These are phyloP conservation scores for Dinocampus coccinellae DNA, from an alignment of 2,888 invertebrate species.

Conservation along the genomic window DNA sequence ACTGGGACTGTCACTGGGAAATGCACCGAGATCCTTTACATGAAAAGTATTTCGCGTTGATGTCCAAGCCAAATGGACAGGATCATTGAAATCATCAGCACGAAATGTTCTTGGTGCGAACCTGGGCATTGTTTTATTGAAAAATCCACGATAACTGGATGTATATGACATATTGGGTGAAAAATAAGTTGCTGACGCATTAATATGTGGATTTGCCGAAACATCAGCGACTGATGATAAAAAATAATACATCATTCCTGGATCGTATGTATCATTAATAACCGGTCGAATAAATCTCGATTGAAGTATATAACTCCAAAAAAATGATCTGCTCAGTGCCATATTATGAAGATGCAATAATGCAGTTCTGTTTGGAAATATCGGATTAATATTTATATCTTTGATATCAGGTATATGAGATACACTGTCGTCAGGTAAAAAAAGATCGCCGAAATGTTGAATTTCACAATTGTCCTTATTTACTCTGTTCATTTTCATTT, in stretches of 20 bases:
- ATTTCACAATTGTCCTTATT: slow-evolving; percentile 91
- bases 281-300: slow-evolving; percentile 91
- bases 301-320: slow-evolving; percentile 94
- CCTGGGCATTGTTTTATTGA: slow-evolving; percentile 93
- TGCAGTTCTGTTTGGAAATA: slow-evolving; percentile 94
- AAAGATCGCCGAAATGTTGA: slow-evolving; percentile 86
- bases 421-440: slow-evolving; percentile 85
- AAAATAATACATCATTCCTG: slow-evolving; percentile 98
- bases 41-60: slow-evolving; percentile 95
- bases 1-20: slow-evolving; percentile 82
- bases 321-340: slow-evolving; percentile 96
- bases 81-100: slow-evolving; percentile 94
- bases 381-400: slow-evolving; percentile 93
- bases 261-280: slow-evolving; percentile 93
- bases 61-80: slow-evolving; percentile 93
- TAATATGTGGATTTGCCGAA: slow-evolving; percentile 90
- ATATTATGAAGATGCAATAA: slow-evolving; percentile 94
- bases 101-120: slow-evolving; percentile 95
- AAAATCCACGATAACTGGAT: slow-evolving; percentile 93
- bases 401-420: slow-evolving; percentile 95
- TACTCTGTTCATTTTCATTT: slow-evolving; percentile 85
- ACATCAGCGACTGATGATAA: slow-evolving; percentile 95
- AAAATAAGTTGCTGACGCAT: slow-evolving; percentile 94
- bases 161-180: slow-evolving; percentile 94
- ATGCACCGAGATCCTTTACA: slow-evolving; percentile 87